Evolutionary conservation across 2,113 vertebrate species (phyloP).

Genomic region (Gasterosteus nipponicus): DNA sequence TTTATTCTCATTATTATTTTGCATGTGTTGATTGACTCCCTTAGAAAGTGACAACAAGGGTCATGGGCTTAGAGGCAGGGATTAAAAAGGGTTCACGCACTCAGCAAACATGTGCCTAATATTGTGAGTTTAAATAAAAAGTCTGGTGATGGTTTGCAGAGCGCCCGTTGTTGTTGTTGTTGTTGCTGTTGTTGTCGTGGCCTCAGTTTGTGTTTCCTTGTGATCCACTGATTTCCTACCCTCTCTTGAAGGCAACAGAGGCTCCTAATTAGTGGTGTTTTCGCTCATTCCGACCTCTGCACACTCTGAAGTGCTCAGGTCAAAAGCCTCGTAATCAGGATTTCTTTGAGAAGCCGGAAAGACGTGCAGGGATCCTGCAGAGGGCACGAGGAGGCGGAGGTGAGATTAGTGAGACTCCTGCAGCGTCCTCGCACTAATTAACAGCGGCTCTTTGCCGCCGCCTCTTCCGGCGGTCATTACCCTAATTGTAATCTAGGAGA

Average conservation of each 20-base stretch:
- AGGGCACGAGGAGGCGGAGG: not conserved
- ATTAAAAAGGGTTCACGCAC: no score
- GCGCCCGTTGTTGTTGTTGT: not conserved
- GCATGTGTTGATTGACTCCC: not conserved
- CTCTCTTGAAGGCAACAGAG: not conserved
- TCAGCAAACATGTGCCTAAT: no score
- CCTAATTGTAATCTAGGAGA: slow-evolving; percentile 50
- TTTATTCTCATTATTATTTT: no score
- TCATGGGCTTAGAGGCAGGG: no score
- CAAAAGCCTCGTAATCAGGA: not conserved
- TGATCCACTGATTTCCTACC: not conserved
- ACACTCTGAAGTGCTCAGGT: not conserved
- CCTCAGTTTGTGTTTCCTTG: not conserved
- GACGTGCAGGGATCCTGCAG: not conserved
- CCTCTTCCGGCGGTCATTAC: slow-evolving; percentile 39
- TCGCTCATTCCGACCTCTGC: not conserved
- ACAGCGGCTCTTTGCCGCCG: slow-evolving; percentile 16
- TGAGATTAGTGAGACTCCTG: slow-evolving; percentile 12
- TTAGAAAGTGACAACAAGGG: not conserved
- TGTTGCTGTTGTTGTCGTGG: not conserved
- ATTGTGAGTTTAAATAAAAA: no score
- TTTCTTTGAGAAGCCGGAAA: not conserved
- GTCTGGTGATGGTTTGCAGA: no score
- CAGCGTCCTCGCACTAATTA: slow-evolving; percentile 38
- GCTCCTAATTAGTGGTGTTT: not conserved